A percentile compares a stretch with the other conserved stretches of the same genome.
These are phyloP conservation scores for Lampris incognitus DNA, from an alignment of 2,113 vertebrate genomes.

Conservation along the genomic window DNA sequence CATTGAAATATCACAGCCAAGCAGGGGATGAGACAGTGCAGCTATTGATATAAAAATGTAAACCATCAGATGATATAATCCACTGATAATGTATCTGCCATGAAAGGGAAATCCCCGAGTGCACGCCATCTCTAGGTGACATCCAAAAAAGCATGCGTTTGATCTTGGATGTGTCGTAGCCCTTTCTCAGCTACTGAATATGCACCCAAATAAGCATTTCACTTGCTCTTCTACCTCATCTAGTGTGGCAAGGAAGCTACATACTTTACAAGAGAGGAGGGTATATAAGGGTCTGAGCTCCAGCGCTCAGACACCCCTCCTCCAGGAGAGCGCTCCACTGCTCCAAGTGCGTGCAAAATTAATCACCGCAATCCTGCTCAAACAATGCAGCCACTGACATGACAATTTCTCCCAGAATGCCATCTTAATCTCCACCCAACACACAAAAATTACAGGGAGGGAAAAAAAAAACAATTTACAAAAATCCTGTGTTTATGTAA, in stretches of 20 bases:
- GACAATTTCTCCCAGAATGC: slow-evolving; percentile 83
- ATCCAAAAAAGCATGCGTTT: slow-evolving; percentile 7
- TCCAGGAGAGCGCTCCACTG: slow-evolving; percentile 66
- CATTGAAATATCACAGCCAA: slow-evolving; percentile 65
- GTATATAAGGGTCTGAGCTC: slow-evolving; percentile 54
- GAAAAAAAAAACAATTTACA: slow-evolving; percentile 68
- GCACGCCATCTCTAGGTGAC: slow-evolving; percentile 1
- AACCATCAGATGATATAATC: slow-evolving; percentile 19
- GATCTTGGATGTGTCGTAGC: slow-evolving; percentile 15
- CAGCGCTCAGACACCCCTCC: slow-evolving; percentile 60
- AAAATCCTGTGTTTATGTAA: slow-evolving; percentile 76
- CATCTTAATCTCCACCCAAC: slow-evolving; percentile 83
- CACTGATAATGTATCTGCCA: background rate
- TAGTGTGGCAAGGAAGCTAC: slow-evolving; percentile 24
- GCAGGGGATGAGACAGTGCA: background rate
- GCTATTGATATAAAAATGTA: slow-evolving; percentile 42
- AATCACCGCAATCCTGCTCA: slow-evolving; percentile 83
- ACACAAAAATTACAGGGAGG: slow-evolving; percentile 74
- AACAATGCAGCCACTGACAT: slow-evolving; percentile 81
- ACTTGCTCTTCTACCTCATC: slow-evolving; percentile 24
- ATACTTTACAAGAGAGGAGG: slow-evolving; percentile 44
- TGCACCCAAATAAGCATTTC: slow-evolving; percentile 23
- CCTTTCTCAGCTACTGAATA: slow-evolving; percentile 18
- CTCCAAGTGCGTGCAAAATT: slow-evolving; percentile 77
- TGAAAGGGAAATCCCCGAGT: slow-evolving; percentile 20